Conservation (phyloP, 35 echinoderm and acorn worm genomes). For the Heliocidaris erythrogramma region DNA sequence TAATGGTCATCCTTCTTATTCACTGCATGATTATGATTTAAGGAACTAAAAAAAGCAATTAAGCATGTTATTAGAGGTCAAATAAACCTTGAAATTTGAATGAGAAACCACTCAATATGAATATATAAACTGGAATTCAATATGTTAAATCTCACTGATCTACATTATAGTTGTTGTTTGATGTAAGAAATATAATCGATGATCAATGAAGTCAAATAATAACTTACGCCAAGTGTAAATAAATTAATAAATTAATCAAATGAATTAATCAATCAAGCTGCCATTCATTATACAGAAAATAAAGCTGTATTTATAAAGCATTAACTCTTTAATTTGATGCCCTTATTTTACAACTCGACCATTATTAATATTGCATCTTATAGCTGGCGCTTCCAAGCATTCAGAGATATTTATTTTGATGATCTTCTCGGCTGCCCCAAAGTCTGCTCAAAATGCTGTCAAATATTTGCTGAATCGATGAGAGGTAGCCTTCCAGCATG, state of each 20-base stretch:
- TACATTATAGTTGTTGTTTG: too few relatives aligned
- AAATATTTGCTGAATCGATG: not conserved
- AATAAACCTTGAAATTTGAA: too few relatives aligned
- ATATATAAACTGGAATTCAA: too few relatives aligned
- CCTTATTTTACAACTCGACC: not conserved
- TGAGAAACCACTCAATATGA: too few relatives aligned
- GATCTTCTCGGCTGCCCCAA: not conserved
- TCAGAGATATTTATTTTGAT: not conserved
- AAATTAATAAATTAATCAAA: not conserved
- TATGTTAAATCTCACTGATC: too few relatives aligned
- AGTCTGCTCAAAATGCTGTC: not conserved
- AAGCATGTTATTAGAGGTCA: too few relatives aligned
- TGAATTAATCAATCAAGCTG: not conserved
- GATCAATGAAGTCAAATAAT: too few relatives aligned
- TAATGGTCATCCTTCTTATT: too few relatives aligned
- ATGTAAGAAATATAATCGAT: too few relatives aligned
- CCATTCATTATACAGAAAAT: not conserved
- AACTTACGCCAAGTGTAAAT: not conserved
- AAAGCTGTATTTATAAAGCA: not conserved
- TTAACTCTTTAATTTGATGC: not conserved
- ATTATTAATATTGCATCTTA: not conserved
- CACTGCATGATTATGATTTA: too few relatives aligned
- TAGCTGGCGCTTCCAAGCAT: not conserved
- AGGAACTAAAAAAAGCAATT: too few relatives aligned
- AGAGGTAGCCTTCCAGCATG: not conserved